A percentile compares a stretch with the other conserved stretches of the same genome.
Evolutionary conservation across 1,140 invertebrate species (phyloP).

Genomic region (Caenorhabditis briggsae): DNA sequence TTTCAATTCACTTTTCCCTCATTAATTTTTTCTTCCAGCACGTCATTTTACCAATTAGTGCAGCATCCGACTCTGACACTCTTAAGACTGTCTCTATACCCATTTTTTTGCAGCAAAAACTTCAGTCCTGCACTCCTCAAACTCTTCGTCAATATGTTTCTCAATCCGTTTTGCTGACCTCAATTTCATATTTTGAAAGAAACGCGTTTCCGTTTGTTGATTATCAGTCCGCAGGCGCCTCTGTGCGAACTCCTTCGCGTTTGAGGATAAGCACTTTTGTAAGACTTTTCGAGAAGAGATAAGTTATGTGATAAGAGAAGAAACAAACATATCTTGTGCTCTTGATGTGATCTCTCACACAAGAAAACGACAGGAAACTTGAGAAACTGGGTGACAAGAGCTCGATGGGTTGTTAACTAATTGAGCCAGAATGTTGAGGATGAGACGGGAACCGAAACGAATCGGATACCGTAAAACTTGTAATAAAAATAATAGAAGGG

Average conservation of each 20-base stretch:
- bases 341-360: constrained; percentile 37
- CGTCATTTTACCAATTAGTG: no score
- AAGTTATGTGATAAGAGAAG: constrained; percentile 53
- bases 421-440: not conserved
- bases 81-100: no score
- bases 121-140: no score
- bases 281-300: constrained; percentile 33
- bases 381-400: constrained; percentile 15
- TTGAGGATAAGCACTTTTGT: constrained; percentile 23
- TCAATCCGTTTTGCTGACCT: no score
- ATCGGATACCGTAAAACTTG: no score
- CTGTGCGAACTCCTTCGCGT: not conserved
- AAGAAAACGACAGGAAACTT: not conserved
- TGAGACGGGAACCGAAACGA: not conserved
- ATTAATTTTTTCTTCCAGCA: no score
- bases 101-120: no score
- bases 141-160: no score
- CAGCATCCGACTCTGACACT: no score
- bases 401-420: not conserved
- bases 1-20: no score
- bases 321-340: constrained; percentile 55
- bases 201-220: constrained; percentile 47
- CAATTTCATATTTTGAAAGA: no score
- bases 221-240: not conserved
- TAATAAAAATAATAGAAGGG: no score